Evolutionary conservation across 2,888 invertebrate genomes (phyloP).

Genomic region (Phorcus lineatus): DNA sequence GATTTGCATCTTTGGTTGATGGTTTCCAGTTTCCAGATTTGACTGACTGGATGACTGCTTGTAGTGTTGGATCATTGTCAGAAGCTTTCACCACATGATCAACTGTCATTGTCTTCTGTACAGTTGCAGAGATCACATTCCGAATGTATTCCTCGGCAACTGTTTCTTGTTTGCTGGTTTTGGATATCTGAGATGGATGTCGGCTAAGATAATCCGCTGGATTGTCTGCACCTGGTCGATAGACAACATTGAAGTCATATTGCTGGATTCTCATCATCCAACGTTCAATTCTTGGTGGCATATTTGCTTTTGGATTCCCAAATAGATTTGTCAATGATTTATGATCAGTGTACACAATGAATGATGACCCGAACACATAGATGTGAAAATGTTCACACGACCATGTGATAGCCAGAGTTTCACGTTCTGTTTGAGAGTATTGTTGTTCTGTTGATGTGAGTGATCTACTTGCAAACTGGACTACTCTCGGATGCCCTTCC

Average conservation of each 20-base stretch:
- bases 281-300: constrained; percentile 47
- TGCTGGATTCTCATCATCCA: constrained; percentile 47
- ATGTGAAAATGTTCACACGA: constrained; percentile 47
- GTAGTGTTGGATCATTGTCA: constrained; percentile 36
- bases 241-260: constrained; percentile 43
- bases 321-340: constrained; percentile 47
- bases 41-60: not conserved
- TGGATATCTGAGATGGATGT: no score
- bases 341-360: constrained; percentile 49
- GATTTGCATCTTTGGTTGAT: not conserved
- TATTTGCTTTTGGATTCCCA: constrained; percentile 40
- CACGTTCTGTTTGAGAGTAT: constrained; percentile 36
- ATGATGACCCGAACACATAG: constrained; percentile 44
- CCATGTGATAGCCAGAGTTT: constrained; percentile 29
- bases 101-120: constrained; percentile 48
- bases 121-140: no score
- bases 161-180: constrained; percentile 47
- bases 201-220: constrained; percentile 54
- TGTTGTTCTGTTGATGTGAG: constrained; percentile 27
- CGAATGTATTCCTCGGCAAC: constrained; percentile 38
- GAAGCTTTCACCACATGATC: constrained; percentile 44
- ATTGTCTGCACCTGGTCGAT: constrained; percentile 48
- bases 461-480: constrained; percentile 23
- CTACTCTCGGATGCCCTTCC: constrained; percentile 36
- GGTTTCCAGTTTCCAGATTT: not conserved